A percentile compares a stretch with the other conserved stretches of the same genome.
phyloP scores from a whole-genome alignment of 2,888 invertebrate species.

The Phytoseiulus persimilis region DNA sequence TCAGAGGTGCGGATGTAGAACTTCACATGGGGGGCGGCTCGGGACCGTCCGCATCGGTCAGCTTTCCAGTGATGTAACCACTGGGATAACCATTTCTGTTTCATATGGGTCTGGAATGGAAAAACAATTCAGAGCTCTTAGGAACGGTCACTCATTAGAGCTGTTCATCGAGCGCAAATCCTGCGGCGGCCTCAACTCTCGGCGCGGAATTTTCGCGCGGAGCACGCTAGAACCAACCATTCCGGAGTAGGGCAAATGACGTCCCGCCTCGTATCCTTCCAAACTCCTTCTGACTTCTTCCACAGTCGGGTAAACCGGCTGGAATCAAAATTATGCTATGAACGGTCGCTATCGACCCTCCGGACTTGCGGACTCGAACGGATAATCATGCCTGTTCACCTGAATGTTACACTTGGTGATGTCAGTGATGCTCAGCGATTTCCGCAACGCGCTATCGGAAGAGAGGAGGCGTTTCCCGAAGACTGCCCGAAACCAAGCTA shows the following conservation, averaged over 20 bases:
- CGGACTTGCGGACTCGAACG: too few relatives aligned
- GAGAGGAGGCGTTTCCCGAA: background rate
- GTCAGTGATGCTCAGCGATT: background rate
- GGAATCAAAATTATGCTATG: background rate
- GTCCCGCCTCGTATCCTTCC: constrained; percentile 74
- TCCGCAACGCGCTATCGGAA: background rate
- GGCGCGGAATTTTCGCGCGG: too few relatives aligned
- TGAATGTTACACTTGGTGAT: constrained; percentile 10
- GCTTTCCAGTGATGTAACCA: constrained; percentile 78
- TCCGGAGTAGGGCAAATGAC: constrained; percentile 76
- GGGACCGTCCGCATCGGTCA: constrained; percentile 60
- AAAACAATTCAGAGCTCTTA: too few relatives aligned
- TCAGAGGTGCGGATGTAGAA: constrained; percentile 70
- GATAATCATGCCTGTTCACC: background rate
- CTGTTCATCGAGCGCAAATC: too few relatives aligned
- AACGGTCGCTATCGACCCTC: too few relatives aligned
- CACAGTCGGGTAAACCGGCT: constrained; percentile 63
- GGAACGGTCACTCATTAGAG: too few relatives aligned
- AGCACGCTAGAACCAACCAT: constrained; percentile 48
- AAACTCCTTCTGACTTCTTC: constrained; percentile 76
- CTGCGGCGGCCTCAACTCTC: too few relatives aligned
- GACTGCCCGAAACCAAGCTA: background rate
- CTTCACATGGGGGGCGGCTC: constrained; percentile 92
- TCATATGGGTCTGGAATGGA: constrained; percentile 50
- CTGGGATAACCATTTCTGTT: constrained; percentile 71